Evolutionary conservation across 2,888 invertebrate species (phyloP), one percentile per base, ranked within the genome.

Genomic region (Aphidius colemani): DNA sequence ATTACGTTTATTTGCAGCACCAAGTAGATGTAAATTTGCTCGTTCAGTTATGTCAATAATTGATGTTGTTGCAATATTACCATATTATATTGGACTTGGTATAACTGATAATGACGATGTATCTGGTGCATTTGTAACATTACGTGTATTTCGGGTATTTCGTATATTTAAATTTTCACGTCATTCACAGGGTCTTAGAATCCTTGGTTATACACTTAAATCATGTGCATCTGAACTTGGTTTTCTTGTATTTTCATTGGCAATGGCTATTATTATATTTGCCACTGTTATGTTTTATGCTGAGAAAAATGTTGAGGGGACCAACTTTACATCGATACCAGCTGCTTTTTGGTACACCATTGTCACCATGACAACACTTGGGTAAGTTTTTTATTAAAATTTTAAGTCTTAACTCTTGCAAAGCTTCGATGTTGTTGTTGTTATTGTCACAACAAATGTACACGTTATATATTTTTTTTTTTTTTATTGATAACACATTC

Each of bases 231-330:
- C 96, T 83, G 98, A 98, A 86, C 89, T 99, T 74, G 99, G 99
- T 72, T 99, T 99, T 86, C 90, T 99, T 69, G 97, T 99, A 67
- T 99, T 99, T 85, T 99, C 98, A 43, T 86, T 99, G 79, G 97
- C 98, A 70, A 98, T 99, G 98, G 99, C 99, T 78, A 99, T 99
- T 84, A 98, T 99, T 79, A 99, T 99, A 80, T 99, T 99, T 84
- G 98, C 99, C 69, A 99, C 99, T 49, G 97, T 99, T 75, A 99
- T 99, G 98, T 99, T 96, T 87, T 99, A 99, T 86, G 98, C 98
- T 59, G 99, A 99, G 88, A 99, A 99, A 86, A 98, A 98, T 83
- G 98, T 96, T 72, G 91, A 91, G 77, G 92, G 93, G 76, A 98
- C 98, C 63, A 94, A 94, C 84, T 99, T 99, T 87, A 98, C 96